Evolutionary conservation across 2,797 vertebrate species (phyloP).

Genomic region (Acipenser ruthenus): DNA sequence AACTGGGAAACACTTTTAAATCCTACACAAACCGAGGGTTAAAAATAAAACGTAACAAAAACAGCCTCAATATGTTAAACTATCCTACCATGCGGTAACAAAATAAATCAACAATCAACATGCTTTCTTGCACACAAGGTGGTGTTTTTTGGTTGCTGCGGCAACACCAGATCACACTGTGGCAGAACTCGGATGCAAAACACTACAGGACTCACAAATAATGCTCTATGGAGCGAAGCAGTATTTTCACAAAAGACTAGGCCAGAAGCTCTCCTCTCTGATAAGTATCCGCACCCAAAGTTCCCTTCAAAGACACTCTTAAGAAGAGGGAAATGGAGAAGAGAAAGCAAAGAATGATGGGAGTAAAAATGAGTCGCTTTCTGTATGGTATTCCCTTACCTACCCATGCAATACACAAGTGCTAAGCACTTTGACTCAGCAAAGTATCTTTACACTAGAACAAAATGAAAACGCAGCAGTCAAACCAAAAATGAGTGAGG

Average conservation of each 20-base stretch:
- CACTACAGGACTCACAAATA: constrained; percentile 84
- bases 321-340: constrained; percentile 45
- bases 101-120: constrained; percentile 37
- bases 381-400: background rate
- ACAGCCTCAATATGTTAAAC: too few relatives aligned
- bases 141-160: constrained; percentile 40
- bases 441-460: background rate
- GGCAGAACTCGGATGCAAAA: constrained; percentile 51
- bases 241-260: constrained; percentile 97
- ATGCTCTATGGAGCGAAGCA: constrained; percentile 83
- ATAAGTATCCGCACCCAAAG: constrained; percentile 88
- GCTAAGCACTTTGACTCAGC: background rate
- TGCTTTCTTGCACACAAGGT: constrained; percentile 43
- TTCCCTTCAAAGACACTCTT: constrained; percentile 95
- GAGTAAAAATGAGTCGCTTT: constrained; percentile 28
- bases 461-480: background rate
- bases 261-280: constrained; percentile 84
- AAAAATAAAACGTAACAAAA: too few relatives aligned
- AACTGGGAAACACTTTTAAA: too few relatives aligned
- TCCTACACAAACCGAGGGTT: too few relatives aligned
- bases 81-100: too few relatives aligned
- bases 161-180: constrained; percentile 50
- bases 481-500: constrained; percentile 1
- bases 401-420: background rate
- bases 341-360: constrained; percentile 61